These are phyloP conservation scores for Momotus momota DNA, from an alignment of 2,797 vertebrate genomes.

Conservation along the genomic window DNA sequence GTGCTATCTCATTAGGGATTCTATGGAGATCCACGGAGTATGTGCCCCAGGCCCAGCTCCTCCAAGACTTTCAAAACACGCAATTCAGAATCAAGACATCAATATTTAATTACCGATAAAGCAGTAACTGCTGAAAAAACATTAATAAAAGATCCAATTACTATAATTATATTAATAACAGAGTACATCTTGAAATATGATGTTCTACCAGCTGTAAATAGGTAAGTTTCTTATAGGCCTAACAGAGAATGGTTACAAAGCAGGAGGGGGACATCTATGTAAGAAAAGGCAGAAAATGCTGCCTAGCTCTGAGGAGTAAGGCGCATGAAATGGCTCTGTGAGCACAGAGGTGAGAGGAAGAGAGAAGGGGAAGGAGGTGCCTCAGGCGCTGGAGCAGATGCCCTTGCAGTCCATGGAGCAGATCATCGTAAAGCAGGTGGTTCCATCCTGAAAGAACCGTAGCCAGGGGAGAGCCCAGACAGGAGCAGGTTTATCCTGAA, in stretches of 20 bases:
- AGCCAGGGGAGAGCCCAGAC: background rate
- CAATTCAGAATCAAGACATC: background rate
- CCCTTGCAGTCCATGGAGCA: background rate
- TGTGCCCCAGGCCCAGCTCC: background rate
- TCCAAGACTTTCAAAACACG: background rate
- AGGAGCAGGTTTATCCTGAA: background rate
- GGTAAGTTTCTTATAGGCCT: background rate
- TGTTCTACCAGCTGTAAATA: background rate
- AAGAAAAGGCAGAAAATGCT: background rate
- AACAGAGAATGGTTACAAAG: background rate
- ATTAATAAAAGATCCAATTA: background rate
- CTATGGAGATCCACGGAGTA: background rate
- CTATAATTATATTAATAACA: background rate
- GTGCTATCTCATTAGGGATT: background rate
- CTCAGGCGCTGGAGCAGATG: background rate
- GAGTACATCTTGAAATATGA: background rate
- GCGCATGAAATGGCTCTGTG: background rate
- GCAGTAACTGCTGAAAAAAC: background rate
- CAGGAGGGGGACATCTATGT: fast-evolving
- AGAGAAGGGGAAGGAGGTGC: fast-evolving
- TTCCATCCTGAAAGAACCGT: background rate
- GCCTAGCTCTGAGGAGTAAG: background rate
- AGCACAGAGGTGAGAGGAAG: fast-evolving
- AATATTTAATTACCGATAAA: background rate
- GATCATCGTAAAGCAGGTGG: background rate